These are phyloP conservation scores for Meteorus colon DNA, from an alignment of 2,888 invertebrate species.

Conservation along the genomic window DNA sequence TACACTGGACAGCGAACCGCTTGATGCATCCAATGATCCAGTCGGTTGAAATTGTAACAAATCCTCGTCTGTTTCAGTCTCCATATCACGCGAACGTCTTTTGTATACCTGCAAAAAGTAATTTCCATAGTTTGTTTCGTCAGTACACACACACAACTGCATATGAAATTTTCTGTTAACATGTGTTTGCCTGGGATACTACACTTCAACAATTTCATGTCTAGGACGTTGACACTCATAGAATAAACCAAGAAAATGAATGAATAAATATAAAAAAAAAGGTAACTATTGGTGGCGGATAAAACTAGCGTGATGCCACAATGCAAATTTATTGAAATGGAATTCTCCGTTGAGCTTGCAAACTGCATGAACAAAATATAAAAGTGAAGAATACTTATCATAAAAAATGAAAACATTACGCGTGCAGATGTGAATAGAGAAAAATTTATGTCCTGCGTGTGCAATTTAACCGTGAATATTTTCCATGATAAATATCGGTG, in stretches of 20 bases:
- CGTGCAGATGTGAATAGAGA: constrained; percentile 46
- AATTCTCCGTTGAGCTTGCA: constrained; percentile 52
- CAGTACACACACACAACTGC: too few relatives aligned
- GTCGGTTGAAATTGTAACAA: constrained; percentile 75
- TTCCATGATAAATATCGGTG: constrained; percentile 34
- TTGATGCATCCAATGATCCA: constrained; percentile 76
- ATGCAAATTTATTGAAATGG: constrained; percentile 61
- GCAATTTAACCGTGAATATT: constrained; percentile 38
- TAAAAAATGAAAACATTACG: constrained; percentile 52
- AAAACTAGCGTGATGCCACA: constrained; percentile 55
- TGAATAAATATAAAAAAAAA: constrained; percentile 29
- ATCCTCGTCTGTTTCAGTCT: constrained; percentile 84
- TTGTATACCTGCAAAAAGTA: constrained; percentile 82
- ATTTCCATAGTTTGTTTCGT: constrained; percentile 12
- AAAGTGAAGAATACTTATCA: constrained; percentile 49
- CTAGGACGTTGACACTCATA: background rate
- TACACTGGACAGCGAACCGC: constrained; percentile 84
- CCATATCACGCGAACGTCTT: constrained; percentile 87
- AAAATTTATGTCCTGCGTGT: constrained; percentile 37
- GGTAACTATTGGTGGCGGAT: constrained; percentile 48
- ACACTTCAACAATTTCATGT: background rate
- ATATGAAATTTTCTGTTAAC: background rate
- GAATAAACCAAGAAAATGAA: constrained; percentile 12
- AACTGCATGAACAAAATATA: constrained; percentile 40
- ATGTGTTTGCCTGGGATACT: background rate